Conservation (phyloP, 2,888 invertebrate genomes). For the Drosophila neonasuta region DNA sequence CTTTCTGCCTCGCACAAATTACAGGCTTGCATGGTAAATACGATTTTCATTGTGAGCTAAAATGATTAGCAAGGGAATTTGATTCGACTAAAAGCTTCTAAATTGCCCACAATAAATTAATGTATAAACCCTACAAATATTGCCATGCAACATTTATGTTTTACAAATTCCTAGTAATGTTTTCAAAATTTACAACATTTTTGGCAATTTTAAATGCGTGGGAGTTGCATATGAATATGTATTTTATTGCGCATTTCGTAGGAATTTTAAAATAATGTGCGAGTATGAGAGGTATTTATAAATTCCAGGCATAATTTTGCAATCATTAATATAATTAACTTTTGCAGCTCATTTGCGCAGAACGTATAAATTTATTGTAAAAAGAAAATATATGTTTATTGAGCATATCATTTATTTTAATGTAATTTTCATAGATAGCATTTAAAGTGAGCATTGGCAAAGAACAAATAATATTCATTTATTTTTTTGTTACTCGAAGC, state of each 20-base stretch:
- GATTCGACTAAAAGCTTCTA: slow-evolving; percentile 40
- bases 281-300: background rate
- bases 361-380: background rate
- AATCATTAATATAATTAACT: background rate
- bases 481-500: background rate
- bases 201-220: no score
- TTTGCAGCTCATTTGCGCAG: background rate
- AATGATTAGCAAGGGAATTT: slow-evolving; percentile 46
- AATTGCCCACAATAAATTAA: slow-evolving; percentile 19
- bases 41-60: slow-evolving; percentile 31
- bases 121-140: slow-evolving; percentile 7
- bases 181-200: no score
- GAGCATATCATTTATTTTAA: no score
- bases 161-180: background rate
- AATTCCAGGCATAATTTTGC: background rate
- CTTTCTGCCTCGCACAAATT: slow-evolving; percentile 22
- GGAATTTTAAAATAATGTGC: no score
- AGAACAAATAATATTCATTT: no score
- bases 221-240: no score
- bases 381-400: no score
- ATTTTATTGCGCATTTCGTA: no score
- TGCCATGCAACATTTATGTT: slow-evolving; percentile 2
- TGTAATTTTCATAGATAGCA: no score
- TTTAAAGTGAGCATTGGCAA: no score
- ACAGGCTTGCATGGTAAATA: slow-evolving; percentile 35